These are phyloP conservation scores for Bambusicola thoracicus DNA, from an alignment of 2,113 vertebrate genomes.

Conservation along the genomic window DNA sequence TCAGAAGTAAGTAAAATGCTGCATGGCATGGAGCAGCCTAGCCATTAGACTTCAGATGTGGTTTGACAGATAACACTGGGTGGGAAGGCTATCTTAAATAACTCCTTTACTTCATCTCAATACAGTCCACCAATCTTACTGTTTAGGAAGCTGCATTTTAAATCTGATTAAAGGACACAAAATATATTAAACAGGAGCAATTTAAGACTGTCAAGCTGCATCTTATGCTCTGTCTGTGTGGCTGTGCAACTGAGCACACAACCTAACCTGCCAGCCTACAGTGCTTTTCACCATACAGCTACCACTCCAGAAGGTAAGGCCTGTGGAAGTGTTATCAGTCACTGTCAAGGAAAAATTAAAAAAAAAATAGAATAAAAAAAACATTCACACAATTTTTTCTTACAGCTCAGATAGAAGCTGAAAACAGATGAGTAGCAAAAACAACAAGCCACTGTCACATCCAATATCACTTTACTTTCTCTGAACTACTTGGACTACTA, in stretches of 20 bases:
- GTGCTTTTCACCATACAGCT: background rate
- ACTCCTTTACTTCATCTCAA: background rate
- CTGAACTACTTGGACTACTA: background rate
- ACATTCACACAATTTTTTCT: background rate
- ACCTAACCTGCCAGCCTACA: background rate
- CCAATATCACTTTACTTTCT: background rate
- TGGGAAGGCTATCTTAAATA: background rate
- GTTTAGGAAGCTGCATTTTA: constrained; percentile 15
- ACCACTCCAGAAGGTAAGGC: background rate
- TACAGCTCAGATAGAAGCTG: background rate
- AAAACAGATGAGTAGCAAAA: background rate
- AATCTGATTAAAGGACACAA: background rate
- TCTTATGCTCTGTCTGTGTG: background rate
- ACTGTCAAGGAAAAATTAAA: background rate
- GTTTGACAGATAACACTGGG: background rate
- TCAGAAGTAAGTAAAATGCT: background rate
- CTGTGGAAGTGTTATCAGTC: background rate
- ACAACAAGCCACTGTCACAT: background rate
- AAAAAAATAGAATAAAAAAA: background rate
- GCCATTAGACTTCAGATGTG: background rate
- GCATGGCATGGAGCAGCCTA: background rate
- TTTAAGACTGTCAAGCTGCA: background rate
- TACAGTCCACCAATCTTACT: background rate
- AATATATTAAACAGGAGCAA: background rate
- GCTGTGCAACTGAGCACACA: background rate